Conservation (phyloP, 2,888 invertebrate species). For the Steinernema carpocapsae region DNA sequence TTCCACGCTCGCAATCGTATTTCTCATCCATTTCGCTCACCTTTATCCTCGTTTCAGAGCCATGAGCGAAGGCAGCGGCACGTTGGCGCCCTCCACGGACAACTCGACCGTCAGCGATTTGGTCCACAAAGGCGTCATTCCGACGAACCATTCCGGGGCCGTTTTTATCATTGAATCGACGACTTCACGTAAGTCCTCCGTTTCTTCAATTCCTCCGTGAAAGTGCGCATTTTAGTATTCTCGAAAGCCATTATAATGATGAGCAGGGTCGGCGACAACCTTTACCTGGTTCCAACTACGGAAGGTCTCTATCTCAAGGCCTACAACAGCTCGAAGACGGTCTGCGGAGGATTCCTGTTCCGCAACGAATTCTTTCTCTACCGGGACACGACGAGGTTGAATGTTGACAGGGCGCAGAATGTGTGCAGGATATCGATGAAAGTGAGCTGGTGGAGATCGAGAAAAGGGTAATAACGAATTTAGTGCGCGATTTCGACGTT, state of each 20-base stretch:
- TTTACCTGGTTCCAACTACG: neutral
- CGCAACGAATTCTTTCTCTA: neutral
- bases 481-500: neutral
- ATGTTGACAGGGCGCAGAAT: neutral
- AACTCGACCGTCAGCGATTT: neutral
- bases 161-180: neutral
- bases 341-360: neutral
- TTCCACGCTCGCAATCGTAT: neutral
- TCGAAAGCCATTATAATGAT: neutral
- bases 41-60: too few relatives aligned
- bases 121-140: neutral
- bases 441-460: neutral
- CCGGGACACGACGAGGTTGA: neutral
- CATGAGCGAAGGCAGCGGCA: neutral
- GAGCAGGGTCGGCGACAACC: slow-evolving; percentile 3
- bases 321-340: neutral
- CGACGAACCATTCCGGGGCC: neutral
- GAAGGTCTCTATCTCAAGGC: neutral
- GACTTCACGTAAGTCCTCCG: neutral
- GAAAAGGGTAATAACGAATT: neutral
- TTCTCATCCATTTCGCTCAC: neutral
- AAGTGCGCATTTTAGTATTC: neutral
- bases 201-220: neutral
- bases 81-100: neutral
- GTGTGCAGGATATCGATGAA: neutral